Evolutionary conservation across 2,797 vertebrate species (phyloP).

Genomic region (Clangula hyemalis): DNA sequence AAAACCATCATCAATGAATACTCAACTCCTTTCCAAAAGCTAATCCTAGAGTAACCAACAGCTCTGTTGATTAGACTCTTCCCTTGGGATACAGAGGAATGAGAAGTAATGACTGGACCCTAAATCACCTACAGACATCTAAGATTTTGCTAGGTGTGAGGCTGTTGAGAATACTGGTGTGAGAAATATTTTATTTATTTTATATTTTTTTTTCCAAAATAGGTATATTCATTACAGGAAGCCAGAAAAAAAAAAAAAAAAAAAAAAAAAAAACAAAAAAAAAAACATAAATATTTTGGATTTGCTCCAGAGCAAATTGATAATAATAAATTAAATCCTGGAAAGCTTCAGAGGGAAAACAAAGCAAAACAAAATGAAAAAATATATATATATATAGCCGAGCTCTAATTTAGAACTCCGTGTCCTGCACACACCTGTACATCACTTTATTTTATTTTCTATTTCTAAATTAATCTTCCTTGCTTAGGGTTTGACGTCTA

Average conservation of each 20-base stretch:
- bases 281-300: neutral
- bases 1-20: neutral
- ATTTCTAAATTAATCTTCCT: neutral
- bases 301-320: neutral
- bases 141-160: neutral
- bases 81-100: neutral
- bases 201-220: neutral
- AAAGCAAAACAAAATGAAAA: neutral
- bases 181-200: neutral
- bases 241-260: neutral
- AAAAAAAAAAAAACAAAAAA: neutral
- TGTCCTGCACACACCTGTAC: neutral
- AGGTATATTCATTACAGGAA: neutral
- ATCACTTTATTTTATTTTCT: neutral
- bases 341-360: neutral
- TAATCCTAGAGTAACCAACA: neutral
- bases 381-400: neutral
- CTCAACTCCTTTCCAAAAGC: neutral
- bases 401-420: neutral
- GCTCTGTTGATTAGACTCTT: neutral
- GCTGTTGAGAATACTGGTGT: neutral
- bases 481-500: neutral
- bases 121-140: neutral
- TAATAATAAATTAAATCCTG: neutral
- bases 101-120: neutral